phyloP scores from a whole-genome alignment of 64 coral and sea anemone species.

The Pocillopora damicornis region DNA sequence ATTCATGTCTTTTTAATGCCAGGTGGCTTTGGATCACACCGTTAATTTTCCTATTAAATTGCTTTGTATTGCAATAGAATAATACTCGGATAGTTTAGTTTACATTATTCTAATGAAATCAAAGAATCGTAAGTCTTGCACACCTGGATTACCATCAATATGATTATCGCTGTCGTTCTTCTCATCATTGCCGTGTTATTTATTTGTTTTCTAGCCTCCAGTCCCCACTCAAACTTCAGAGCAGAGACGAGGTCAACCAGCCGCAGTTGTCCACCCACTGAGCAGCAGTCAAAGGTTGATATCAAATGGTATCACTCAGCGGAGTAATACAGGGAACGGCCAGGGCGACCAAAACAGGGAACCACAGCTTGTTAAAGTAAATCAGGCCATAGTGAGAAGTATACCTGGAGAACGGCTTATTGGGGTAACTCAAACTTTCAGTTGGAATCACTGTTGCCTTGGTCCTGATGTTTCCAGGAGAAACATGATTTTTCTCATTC shows the following conservation, averaged over 20 bases:
- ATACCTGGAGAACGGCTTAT: constrained; percentile 30
- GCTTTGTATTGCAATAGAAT: too few relatives aligned
- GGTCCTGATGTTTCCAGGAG: too few relatives aligned
- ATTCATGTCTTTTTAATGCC: too few relatives aligned
- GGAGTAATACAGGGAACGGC: background rate
- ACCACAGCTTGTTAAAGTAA: background rate
- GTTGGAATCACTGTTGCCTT: background rate
- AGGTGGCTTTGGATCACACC: too few relatives aligned
- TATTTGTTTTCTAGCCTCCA: background rate
- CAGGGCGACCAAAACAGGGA: background rate
- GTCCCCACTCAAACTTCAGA: background rate
- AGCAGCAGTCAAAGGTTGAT: background rate
- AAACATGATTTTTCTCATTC: too few relatives aligned
- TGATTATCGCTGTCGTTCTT: background rate
- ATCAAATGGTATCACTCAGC: constrained; percentile 5
- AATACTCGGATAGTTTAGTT: too few relatives aligned
- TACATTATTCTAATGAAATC: too few relatives aligned
- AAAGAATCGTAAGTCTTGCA: too few relatives aligned
- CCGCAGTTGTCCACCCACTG: background rate
- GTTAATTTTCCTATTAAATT: too few relatives aligned
- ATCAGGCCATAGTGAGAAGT: background rate
- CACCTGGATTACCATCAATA: too few relatives aligned
- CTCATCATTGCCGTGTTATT: background rate
- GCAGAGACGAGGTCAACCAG: background rate
- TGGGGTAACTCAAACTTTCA: constrained; percentile 1